These are phyloP conservation scores for Celastrina argiolus DNA, from an alignment of 2,888 invertebrate genomes.

Conservation along the genomic window DNA sequence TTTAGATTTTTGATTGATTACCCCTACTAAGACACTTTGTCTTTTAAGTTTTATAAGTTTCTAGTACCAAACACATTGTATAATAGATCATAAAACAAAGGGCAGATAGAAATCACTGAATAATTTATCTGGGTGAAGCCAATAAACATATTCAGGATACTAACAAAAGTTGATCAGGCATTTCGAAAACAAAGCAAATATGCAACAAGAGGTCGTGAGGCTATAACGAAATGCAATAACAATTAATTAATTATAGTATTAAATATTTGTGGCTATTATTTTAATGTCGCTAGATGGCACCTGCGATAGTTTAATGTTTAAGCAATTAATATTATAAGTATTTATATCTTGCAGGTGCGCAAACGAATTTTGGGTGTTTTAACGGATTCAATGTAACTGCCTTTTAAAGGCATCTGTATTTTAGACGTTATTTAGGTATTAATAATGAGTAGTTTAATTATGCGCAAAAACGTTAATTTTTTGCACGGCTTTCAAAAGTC, in stretches of 20 bases:
- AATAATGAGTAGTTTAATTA: neutral
- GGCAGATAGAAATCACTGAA: too few species aligned
- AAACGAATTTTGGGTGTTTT: constrained; percentile 13
- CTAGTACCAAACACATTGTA: too few species aligned
- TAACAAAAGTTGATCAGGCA: neutral
- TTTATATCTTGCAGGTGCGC: neutral
- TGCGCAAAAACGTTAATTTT: too few species aligned
- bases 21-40: too few species aligned
- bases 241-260: neutral
- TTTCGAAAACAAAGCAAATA: neutral
- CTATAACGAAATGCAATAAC: neutral
- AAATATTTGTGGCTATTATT: neutral
- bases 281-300: constrained; percentile 5
- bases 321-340: constrained; percentile 12
- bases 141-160: too few species aligned
- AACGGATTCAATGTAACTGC: constrained; percentile 19
- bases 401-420: constrained; percentile 16
- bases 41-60: too few species aligned
- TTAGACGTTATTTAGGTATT: neutral
- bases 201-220: neutral
- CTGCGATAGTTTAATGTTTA: constrained; percentile 6
- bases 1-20: too few species aligned
- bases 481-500: too few species aligned
- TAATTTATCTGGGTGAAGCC: too few species aligned
- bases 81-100: too few species aligned